Percentiles rank a stretch among this genome's conserved stretches.
These are phyloP conservation scores for Heliornis fulica DNA, from an alignment of 2,113 vertebrate species.

Conservation along the genomic window DNA sequence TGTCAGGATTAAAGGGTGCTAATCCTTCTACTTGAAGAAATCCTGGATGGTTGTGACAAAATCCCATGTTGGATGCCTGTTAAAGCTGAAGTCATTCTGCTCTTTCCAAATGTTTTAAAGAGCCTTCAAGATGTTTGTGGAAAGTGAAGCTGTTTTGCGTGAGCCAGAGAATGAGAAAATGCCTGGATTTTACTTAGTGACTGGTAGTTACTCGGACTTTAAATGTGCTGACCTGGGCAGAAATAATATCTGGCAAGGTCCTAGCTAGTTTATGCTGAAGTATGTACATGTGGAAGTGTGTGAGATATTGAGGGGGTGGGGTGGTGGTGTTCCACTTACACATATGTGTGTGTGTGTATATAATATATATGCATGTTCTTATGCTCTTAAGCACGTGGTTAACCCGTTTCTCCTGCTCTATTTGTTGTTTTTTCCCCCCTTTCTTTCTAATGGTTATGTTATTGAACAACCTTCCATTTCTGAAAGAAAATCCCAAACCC, in stretches of 20 bases:
- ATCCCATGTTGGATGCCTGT: neutral
- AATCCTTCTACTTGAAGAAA: neutral
- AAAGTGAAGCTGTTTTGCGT: neutral
- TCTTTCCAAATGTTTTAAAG: neutral
- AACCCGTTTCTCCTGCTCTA: constrained; percentile 1
- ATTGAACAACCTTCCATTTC: neutral
- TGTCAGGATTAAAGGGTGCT: neutral
- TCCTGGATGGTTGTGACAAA: neutral
- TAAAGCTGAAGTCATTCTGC: neutral
- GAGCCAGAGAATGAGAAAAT: neutral
- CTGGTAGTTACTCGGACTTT: neutral
- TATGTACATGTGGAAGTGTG: neutral
- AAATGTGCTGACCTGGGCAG: neutral
- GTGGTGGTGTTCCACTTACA: neutral
- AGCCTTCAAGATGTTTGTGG: neutral
- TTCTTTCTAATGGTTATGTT: neutral
- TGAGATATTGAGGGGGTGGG: neutral
- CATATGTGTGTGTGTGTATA: neutral
- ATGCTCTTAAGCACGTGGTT: neutral
- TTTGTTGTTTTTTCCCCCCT: neutral
- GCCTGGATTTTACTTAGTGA: neutral
- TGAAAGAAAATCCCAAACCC: neutral
- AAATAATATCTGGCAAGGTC: neutral
- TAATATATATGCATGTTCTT: neutral
- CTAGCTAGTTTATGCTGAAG: neutral